Evolutionary conservation across 2,888 invertebrate species (phyloP).

Genomic region (Drosophila meridionalis): DNA sequence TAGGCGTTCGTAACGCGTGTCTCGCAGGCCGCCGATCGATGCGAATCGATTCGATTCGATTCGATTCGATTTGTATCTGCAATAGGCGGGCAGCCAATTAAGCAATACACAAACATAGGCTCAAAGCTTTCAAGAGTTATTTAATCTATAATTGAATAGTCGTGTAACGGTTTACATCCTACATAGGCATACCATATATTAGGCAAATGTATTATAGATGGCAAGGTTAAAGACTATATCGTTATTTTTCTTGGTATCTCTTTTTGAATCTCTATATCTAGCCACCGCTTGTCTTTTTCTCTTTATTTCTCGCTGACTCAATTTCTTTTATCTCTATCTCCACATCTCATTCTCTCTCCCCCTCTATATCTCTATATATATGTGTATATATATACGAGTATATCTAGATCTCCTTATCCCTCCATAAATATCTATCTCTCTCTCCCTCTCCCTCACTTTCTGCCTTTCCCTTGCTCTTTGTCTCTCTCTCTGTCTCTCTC

Average conservation of each 20-base stretch:
- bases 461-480: background rate
- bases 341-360: background rate
- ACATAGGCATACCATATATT: background rate
- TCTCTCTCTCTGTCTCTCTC: background rate
- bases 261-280: background rate
- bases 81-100: conserved; percentile 53
- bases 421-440: background rate
- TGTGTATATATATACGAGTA: no score
- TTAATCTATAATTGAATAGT: conserved; percentile 14
- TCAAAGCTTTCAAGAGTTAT: conserved; percentile 6
- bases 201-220: background rate
- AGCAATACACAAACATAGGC: conserved; percentile 32
- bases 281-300: background rate
- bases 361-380: background rate
- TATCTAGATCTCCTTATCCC: background rate
- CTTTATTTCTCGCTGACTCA: background rate
- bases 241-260: background rate
- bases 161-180: background rate
- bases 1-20: conserved; percentile 47
- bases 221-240: background rate
- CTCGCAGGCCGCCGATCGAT: conserved; percentile 39
- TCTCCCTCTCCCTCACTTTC: background rate
- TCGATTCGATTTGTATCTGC: conserved; percentile 32
- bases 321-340: background rate
- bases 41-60: conserved; percentile 5